phyloP scores from a whole-genome alignment of 2,113 vertebrate genomes.

The Mus musculus region GRCm39 chr4:87839001-87839500 shows the following conservation, averaged over 20 bases:
- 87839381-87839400: neutral
- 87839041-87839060: constrained; percentile 81
- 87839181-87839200: constrained; percentile 61
- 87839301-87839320: neutral
- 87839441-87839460: neutral
- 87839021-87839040: constrained; percentile 80
- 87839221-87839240: constrained; percentile 19
- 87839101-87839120: constrained; percentile 80
- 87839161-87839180: constrained; percentile 76
- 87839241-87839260: constrained; percentile 10
- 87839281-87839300: neutral
- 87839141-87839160: constrained; percentile 47
- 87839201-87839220: constrained; percentile 44
- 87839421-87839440: neutral
- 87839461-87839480: neutral
- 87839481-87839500: neutral
- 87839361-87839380: neutral
- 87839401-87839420: neutral
- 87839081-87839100: constrained; percentile 82
- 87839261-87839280: constrained; percentile 8
- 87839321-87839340: constrained; percentile 27
- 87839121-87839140: constrained; percentile 80
- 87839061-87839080: constrained; percentile 77
- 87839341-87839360: neutral
- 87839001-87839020: constrained; percentile 78